Evolutionary conservation across 2,888 invertebrate species (phyloP).

Genomic region (Drosophila prostipennis): DNA sequence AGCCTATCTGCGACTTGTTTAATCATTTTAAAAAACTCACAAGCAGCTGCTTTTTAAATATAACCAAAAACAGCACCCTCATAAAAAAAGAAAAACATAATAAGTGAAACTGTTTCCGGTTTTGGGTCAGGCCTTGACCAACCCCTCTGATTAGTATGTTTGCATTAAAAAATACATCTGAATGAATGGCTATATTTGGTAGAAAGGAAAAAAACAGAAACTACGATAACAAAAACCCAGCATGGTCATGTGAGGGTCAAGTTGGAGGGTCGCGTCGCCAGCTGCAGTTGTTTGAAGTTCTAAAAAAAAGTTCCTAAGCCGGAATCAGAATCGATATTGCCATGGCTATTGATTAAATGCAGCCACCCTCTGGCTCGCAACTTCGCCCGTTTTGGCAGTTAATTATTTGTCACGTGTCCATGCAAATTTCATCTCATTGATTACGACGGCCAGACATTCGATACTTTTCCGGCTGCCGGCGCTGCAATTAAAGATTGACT

Average conservation of each 20-base stretch:
- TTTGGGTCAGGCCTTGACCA: constrained; percentile 40
- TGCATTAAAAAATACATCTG: constrained; percentile 62
- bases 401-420: constrained; percentile 83
- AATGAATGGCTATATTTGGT: constrained; percentile 9
- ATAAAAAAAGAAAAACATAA: constrained; percentile 52
- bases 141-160: constrained; percentile 75
- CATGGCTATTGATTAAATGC: constrained; percentile 55
- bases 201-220: constrained; percentile 18
- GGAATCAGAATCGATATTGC: constrained; percentile 27
- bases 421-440: constrained; percentile 80
- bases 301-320: constrained; percentile 32
- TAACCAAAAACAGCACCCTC: constrained; percentile 56
- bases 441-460: constrained; percentile 71
- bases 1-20: constrained; percentile 23
- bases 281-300: constrained; percentile 60
- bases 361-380: constrained; percentile 28
- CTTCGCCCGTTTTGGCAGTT: constrained; percentile 40
- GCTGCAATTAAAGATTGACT: constrained; percentile 68
- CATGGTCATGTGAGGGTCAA: constrained; percentile 74
- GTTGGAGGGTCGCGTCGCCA: constrained; percentile 58
- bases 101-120: constrained; percentile 55
- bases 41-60: constrained; percentile 47
- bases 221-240: constrained; percentile 48
- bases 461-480: constrained; percentile 58
- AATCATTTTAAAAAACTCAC: constrained; percentile 15